Conservation (phyloP, 1,140 invertebrate species). For the Drosophila gunungcola region DNA sequence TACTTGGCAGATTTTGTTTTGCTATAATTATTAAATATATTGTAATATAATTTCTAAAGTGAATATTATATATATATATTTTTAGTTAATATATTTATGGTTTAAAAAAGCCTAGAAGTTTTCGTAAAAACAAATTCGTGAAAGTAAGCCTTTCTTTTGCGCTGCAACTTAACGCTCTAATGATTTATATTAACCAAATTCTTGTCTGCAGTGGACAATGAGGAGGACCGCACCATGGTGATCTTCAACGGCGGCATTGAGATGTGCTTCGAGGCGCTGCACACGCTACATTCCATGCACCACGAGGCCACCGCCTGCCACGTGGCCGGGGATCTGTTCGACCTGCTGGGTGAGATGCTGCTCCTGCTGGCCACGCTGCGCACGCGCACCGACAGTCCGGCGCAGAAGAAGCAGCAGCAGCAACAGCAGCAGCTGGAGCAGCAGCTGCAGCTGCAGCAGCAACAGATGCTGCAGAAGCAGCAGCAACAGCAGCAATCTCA, state of each 20-base stretch:
- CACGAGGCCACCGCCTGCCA: conserved; percentile 96
- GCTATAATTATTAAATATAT: too few relatives aligned
- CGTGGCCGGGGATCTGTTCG: conserved; percentile 92
- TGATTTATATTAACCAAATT: neutral
- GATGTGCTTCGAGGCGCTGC: conserved; percentile 95
- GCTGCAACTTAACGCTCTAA: too few relatives aligned
- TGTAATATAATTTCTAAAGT: too few relatives aligned
- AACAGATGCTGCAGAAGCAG: conserved; percentile 68
- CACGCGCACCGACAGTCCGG: conserved; percentile 69
- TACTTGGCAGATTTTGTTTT: too few relatives aligned
- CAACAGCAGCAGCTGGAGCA: conserved; percentile 67
- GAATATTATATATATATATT: too few relatives aligned
- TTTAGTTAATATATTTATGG: too few relatives aligned
- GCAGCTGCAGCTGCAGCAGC: conserved; percentile 73
- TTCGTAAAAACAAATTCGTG: too few relatives aligned
- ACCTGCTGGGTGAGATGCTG: conserved; percentile 90
- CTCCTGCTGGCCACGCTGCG: conserved; percentile 73
- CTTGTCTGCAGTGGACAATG: conserved; percentile 88
- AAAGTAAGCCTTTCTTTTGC: too few relatives aligned
- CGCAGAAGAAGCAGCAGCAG: conserved; percentile 74
- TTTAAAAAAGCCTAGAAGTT: too few relatives aligned
- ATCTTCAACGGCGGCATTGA: conserved; percentile 95
- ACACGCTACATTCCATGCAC: conserved; percentile 96
- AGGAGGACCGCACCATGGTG: conserved; percentile 94
- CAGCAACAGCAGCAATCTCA: conserved; percentile 76